phyloP scores from a whole-genome alignment of 2,888 invertebrate species.

The Trypoxylon attenuatum region DNA sequence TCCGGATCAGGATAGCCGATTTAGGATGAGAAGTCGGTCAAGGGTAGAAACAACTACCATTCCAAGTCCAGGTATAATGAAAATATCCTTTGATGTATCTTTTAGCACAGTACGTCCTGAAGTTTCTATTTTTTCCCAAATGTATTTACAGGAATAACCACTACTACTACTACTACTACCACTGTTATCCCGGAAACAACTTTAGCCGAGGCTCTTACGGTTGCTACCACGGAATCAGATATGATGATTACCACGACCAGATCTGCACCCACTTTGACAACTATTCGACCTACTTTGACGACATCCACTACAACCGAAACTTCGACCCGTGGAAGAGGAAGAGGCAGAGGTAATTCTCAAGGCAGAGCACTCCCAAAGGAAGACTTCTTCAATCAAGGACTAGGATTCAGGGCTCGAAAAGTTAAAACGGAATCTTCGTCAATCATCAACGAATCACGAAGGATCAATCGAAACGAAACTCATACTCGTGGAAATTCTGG shows the following conservation, averaged over 20 bases:
- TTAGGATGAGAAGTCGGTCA: constrained; percentile 35
- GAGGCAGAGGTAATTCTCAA: constrained; percentile 27
- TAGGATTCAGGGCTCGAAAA: constrained; percentile 68
- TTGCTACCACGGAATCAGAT: constrained; percentile 14
- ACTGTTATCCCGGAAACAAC: constrained; percentile 19
- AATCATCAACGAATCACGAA: constrained; percentile 1
- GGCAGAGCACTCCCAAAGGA: constrained; percentile 46
- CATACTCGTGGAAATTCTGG: constrained; percentile 60
- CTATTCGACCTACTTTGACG: background rate
- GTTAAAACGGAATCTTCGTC: constrained; percentile 31
- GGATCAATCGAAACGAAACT: constrained; percentile 18
- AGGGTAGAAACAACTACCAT: constrained; percentile 23
- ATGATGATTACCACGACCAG: constrained; percentile 19
- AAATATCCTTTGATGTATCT: background rate
- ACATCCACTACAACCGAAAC: constrained; percentile 10
- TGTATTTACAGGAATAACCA: background rate
- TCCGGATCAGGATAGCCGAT: constrained; percentile 35
- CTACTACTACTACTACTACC: constrained; percentile 18
- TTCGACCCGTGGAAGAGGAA: constrained; percentile 21
- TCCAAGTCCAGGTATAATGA: constrained; percentile 22
- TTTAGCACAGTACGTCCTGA: too few species aligned
- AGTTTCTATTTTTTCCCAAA: too few species aligned
- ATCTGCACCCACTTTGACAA: background rate
- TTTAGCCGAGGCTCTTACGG: constrained; percentile 4
- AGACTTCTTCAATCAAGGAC: constrained; percentile 67